Evolutionary conservation across 2,113 vertebrate species (phyloP).

Genomic region (Climacteris rufus): DNA sequence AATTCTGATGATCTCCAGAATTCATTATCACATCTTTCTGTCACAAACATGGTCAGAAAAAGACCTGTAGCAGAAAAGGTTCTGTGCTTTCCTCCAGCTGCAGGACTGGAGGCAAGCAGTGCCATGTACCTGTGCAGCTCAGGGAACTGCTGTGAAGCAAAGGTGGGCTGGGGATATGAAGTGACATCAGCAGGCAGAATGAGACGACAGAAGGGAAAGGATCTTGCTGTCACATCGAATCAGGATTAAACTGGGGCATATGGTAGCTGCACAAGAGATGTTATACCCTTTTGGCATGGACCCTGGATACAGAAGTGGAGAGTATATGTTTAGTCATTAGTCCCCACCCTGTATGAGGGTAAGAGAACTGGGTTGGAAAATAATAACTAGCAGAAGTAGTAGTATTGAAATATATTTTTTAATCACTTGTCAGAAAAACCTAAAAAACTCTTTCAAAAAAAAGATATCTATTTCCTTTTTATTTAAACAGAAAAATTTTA

Average conservation of each 20-base stretch:
- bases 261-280: neutral
- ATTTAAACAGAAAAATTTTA: neutral
- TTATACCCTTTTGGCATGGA: neutral
- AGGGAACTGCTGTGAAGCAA: neutral
- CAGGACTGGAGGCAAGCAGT: neutral
- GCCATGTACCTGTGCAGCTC: neutral
- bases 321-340: neutral
- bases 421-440: neutral
- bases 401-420: neutral
- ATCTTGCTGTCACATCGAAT: conserved; percentile 20
- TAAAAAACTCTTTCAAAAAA: neutral
- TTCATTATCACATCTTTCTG: neutral
- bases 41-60: neutral
- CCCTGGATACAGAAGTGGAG: neutral
- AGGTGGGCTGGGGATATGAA: neutral
- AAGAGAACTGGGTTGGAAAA: neutral
- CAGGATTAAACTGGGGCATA: neutral
- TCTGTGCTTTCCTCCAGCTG: neutral
- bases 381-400: neutral
- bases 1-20: neutral
- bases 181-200: neutral
- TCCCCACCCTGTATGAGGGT: neutral
- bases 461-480: neutral
- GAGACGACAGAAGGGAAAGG: conserved; percentile 9
- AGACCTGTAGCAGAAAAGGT: neutral